Base-by-base conservation (phyloP, 2,113 vertebrate genomes). In the Mungos mungo region DNA sequence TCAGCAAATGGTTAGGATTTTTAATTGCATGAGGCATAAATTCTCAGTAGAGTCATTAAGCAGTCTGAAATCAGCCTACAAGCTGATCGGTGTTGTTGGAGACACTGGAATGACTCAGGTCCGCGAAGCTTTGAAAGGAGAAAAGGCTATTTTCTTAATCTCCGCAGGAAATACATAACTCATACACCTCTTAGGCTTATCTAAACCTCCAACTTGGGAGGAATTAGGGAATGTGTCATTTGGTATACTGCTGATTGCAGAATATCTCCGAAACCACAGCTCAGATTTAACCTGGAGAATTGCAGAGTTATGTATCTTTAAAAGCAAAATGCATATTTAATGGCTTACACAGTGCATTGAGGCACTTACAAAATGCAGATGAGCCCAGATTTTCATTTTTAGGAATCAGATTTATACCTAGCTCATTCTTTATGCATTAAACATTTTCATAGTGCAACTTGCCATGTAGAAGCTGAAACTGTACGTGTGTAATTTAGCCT, bases 351-450 rank as follows among this genome's bases (percentile, higher is more conserved):
- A 8, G 84, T 90, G 76, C 90, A 76, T 45, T 15, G 90, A 97
- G 74, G 92, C 96, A 96, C 92, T 97, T 97, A 93, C 0, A 97
- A 95, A 96, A 97, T 94, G 94, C 92, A 97, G 95, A 94, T 96
- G 93, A 97, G 96, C 88, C 54, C 72, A 83, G 93, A 95, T 96
- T 97, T 95, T 97, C 92, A 77, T 93, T 96, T 97, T 95, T 90
- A 93, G 92, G 96, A 90, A 96, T 96, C 90, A 77, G 88, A 91
- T 86, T 90, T 95, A 94, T 88, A 95, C 93, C 94, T 92, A 57
- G 94, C 92, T 97, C 97, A 97, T 93, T 97, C 95, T 98, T 85
- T 96, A 96, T 97, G 97, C 72, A 96, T 94, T 93, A 90, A 85
- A 96, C 93, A 79, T 97, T 94, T 95, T 92, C 95, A 41, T 68